A percentile compares a stretch with the other conserved stretches of the same genome.
These are phyloP conservation scores for Chironomus striatipennis DNA, from an alignment of 1,140 invertebrate genomes.

Conservation along the genomic window DNA sequence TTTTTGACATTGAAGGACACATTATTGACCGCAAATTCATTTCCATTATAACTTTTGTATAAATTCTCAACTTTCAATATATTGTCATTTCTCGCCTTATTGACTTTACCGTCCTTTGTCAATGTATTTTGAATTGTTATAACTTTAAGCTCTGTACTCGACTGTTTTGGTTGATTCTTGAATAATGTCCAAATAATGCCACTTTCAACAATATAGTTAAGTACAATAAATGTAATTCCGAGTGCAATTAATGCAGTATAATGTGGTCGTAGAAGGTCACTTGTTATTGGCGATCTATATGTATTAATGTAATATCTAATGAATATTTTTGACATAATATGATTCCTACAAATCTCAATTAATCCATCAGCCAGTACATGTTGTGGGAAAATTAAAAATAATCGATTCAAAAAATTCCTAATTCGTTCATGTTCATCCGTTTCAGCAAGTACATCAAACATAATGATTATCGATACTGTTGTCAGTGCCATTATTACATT, in stretches of 20 bases:
- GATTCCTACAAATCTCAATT: slow-evolving; percentile 54
- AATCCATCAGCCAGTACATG: slow-evolving; percentile 54
- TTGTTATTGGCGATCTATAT: slow-evolving; percentile 49
- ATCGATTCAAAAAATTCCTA: slow-evolving; percentile 49
- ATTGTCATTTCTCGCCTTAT: slow-evolving; percentile 23
- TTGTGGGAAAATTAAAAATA: slow-evolving; percentile 53
- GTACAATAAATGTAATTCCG: slow-evolving; percentile 41
- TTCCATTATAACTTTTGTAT: slow-evolving; percentile 32
- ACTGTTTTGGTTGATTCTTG: slow-evolving; percentile 28
- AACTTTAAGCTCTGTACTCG: slow-evolving; percentile 34
- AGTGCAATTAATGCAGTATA: slow-evolving; percentile 43
- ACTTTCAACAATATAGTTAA: slow-evolving; percentile 51
- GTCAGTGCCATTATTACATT: slow-evolving; percentile 52
- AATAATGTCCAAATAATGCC: slow-evolving; percentile 31
- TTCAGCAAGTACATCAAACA: slow-evolving; percentile 54
- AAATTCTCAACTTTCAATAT: slow-evolving; percentile 35
- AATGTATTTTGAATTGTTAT: slow-evolving; percentile 30
- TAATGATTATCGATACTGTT: slow-evolving; percentile 49
- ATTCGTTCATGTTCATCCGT: slow-evolving; percentile 45
- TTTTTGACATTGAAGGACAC: slow-evolving; percentile 35
- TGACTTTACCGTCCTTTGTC: slow-evolving; percentile 27
- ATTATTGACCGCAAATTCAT: slow-evolving; percentile 34
- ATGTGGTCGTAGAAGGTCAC: slow-evolving; percentile 47
- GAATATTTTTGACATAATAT: slow-evolving; percentile 48
- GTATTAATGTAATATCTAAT: slow-evolving; percentile 55